Evolutionary conservation across 2,113 vertebrate genomes (phyloP).

Genomic region (Carollia perspicillata): DNA sequence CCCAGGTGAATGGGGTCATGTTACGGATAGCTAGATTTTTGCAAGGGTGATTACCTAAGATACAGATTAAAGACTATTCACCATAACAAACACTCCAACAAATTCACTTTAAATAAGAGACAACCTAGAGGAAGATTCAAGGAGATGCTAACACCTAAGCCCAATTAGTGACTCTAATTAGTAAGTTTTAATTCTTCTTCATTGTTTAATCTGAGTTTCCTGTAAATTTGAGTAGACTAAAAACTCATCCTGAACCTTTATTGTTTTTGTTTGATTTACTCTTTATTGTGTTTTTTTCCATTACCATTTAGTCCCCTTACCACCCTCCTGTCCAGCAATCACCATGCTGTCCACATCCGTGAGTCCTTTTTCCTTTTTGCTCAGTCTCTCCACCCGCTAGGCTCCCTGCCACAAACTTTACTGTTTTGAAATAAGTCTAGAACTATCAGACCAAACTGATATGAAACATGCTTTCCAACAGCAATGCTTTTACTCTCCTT

Average conservation of each 20-base stretch:
- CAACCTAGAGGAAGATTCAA: neutral
- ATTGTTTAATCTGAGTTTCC: neutral
- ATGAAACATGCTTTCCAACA: neutral
- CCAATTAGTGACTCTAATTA: neutral
- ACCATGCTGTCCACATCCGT: no score
- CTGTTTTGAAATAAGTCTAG: neutral
- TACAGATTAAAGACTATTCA: neutral
- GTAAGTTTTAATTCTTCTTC: neutral
- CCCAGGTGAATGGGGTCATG: neutral
- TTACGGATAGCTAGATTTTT: neutral
- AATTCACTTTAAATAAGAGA: neutral
- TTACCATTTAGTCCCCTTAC: no score
- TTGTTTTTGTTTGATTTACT: neutral
- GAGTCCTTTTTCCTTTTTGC: no score
- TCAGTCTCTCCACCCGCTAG: no score
- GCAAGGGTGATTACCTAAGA: neutral
- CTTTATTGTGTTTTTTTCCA: no score
- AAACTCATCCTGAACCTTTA: neutral
- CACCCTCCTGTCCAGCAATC: no score
- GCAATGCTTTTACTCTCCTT: neutral
- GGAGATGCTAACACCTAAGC: neutral
- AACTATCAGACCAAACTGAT: neutral
- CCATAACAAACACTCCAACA: neutral
- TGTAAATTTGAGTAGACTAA: neutral
- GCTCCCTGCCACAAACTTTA: neutral